These are phyloP conservation scores for Andricus quercusramuli DNA, from an alignment of 2,888 invertebrate species.

Conservation along the genomic window DNA sequence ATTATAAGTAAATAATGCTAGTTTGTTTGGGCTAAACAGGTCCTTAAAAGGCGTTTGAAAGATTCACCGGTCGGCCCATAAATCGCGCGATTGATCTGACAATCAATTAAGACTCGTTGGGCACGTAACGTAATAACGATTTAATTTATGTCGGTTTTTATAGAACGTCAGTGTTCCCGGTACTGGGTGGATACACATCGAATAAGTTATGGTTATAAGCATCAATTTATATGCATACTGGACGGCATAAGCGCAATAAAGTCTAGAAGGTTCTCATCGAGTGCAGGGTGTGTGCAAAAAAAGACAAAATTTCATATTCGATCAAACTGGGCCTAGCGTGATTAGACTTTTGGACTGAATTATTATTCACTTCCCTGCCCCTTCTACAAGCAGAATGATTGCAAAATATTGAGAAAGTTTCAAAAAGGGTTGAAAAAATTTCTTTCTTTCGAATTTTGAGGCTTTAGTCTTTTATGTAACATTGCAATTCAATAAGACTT, in stretches of 20 bases:
- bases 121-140: slow-evolving; percentile 62
- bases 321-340: background rate
- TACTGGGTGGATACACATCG: slow-evolving; percentile 59
- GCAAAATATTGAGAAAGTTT: background rate
- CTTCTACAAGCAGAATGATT: too few relatives aligned
- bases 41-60: slow-evolving; percentile 1
- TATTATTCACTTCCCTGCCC: too few relatives aligned
- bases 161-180: slow-evolving; percentile 63
- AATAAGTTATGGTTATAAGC: slow-evolving; percentile 65
- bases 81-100: slow-evolving; percentile 45
- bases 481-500: too few relatives aligned
- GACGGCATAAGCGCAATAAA: slow-evolving; percentile 56
- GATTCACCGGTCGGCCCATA: slow-evolving; percentile 20
- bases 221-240: slow-evolving; percentile 68
- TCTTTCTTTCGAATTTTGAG: too few relatives aligned
- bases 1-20: background rate
- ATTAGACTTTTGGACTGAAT: too few relatives aligned
- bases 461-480: too few relatives aligned
- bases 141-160: slow-evolving; percentile 65
- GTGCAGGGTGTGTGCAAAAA: slow-evolving; percentile 44
- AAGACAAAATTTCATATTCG: background rate
- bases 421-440: background rate
- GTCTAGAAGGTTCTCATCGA: slow-evolving; percentile 63
- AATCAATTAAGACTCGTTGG: slow-evolving; percentile 61
- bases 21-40: background rate